These are phyloP conservation scores for Pinna nobilis DNA, from an alignment of 1,140 invertebrate genomes.

Conservation along the genomic window DNA sequence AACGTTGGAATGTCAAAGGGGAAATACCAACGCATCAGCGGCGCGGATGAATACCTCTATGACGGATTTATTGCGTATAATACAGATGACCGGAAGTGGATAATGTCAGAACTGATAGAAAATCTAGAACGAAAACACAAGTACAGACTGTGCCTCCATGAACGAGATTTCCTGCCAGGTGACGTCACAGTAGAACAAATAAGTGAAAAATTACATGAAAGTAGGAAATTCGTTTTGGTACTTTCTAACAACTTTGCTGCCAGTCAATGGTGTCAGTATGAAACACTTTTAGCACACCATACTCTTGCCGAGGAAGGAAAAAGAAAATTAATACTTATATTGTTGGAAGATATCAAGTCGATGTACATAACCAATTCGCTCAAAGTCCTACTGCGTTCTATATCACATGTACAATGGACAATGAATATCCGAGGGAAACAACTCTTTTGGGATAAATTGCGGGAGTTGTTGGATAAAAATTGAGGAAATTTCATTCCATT, in stretches of 20 bases:
- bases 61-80: constrained; percentile 37
- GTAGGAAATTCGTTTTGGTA: constrained; percentile 79
- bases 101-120: constrained; percentile 23
- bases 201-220: constrained; percentile 78
- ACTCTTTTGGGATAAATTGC: constrained; percentile 89
- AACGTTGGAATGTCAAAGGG: background rate
- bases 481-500: no score
- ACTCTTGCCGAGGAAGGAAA: constrained; percentile 88
- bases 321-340: constrained; percentile 88
- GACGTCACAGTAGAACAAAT: constrained; percentile 80
- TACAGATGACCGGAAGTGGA: constrained; percentile 26
- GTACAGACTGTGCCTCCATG: constrained; percentile 92
- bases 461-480: constrained; percentile 68
- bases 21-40: background rate
- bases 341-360: constrained; percentile 85
- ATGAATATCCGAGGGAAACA: constrained; percentile 92
- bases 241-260: constrained; percentile 80
- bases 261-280: constrained; percentile 82
- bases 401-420: constrained; percentile 79
- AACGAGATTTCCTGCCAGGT: constrained; percentile 90
- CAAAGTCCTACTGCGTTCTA: constrained; percentile 79
- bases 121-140: constrained; percentile 24
- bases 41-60: constrained; percentile 23
- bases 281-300: constrained; percentile 86
- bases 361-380: constrained; percentile 76